Base-by-base conservation (phyloP, 2,797 vertebrate species). In the Iguana delicatissima region DNA sequence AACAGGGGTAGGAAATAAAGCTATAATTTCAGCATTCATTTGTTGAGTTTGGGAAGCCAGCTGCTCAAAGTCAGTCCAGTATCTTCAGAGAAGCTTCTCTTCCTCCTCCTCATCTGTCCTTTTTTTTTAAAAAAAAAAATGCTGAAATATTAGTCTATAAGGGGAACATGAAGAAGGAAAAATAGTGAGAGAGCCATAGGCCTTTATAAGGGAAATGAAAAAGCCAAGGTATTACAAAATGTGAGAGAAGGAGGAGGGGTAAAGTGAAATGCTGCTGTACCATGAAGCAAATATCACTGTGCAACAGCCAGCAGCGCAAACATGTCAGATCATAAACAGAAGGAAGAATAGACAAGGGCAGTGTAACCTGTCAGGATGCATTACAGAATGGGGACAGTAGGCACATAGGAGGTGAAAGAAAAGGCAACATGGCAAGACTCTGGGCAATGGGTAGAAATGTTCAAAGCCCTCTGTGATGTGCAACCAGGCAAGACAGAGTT, bases 241-340 rank as follows among this genome's bases (percentile, higher is more conserved):
- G 20, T 10, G 57, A 73, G 86, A 29, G 55, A 35, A 9, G 67
- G 6, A 14, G 57, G 18, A 42, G 57, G 90, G 89, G 90, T 26
- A 32, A 1, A 1, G 8, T 32, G 50, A 38, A 81, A 85, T 88
- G 79, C 1, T 92, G 35, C 22, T 22, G 0, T 35, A 38, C 87
- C 38, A 29, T n/a, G 81, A 86, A 89, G 67, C 57, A 67, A 83
- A 87, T 90, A 87, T 77, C 80, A 46, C 46, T 90, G 24, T 69
- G 18, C 57, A 91, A 86, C 62, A 80, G 38, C 24, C 72, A 92
- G 88, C 42, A 89, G 20, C 80, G 73, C 86, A 87, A 80, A 87
- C 52, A 89, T n/a, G 84, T 64, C 88, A 69, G 82, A 76, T 69
- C 77, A 16, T 50, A 74, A 74, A 22, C 38, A 46, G n/a, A 69